phyloP scores from a whole-genome alignment of 30 jellyfish, hydroid and myxozoan species.

The Aurelia sp. region DNA sequence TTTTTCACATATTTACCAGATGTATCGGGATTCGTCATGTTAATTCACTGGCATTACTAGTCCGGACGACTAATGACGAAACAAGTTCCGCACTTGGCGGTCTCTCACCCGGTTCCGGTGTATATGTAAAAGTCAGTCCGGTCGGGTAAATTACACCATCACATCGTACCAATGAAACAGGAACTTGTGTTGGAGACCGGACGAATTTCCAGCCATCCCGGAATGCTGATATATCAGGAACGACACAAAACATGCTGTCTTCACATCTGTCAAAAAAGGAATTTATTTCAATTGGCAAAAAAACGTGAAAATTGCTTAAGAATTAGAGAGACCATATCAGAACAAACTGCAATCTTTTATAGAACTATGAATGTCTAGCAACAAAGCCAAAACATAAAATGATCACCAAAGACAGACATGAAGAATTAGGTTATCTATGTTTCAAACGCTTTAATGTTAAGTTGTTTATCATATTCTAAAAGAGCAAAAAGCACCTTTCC shows the following conservation, averaged over 20 bases:
- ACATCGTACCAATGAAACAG: slow-evolving; percentile 91
- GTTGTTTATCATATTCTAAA: too few species aligned
- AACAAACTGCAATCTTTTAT: too few species aligned
- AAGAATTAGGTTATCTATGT: too few species aligned
- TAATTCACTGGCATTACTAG: slow-evolving; percentile 56
- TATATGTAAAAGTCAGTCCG: slow-evolving; percentile 89
- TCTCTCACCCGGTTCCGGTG: slow-evolving; percentile 97
- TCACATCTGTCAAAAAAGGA: slow-evolving; percentile 63
- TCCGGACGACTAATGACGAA: slow-evolving; percentile 49
- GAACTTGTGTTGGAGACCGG: slow-evolving; percentile 94
- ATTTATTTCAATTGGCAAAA: neutral
- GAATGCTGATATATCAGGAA: slow-evolving; percentile 95
- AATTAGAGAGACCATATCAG: neutral
- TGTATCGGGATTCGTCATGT: slow-evolving; percentile 8
- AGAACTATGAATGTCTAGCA: too few species aligned
- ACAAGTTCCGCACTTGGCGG: slow-evolving; percentile 71
- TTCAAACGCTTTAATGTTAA: too few species aligned
- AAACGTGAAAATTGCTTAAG: too few species aligned
- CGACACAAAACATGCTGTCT: slow-evolving; percentile 89
- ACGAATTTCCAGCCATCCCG: slow-evolving; percentile 84
- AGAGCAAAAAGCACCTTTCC: too few species aligned
- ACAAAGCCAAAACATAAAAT: too few species aligned
- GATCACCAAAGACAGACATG: too few species aligned
- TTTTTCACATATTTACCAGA: slow-evolving; percentile 16
- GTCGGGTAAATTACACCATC: slow-evolving; percentile 99